Base-by-base conservation (phyloP, 2,113 vertebrate genomes). In the Entelurus aequoreus region DNA sequence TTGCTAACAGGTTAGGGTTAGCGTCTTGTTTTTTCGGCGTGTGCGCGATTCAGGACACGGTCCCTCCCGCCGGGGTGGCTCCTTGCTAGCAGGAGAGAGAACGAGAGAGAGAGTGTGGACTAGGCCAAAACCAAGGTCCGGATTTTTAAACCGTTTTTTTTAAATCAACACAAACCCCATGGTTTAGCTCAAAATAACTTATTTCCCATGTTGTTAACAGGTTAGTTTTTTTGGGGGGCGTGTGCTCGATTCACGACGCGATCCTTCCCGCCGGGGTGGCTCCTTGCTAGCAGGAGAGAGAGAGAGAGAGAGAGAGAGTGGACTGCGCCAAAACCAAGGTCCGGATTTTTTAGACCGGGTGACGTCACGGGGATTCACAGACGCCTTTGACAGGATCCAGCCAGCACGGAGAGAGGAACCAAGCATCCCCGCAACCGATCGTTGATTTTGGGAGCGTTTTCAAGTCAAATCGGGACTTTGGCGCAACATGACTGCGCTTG, bases 271-370 rank as follows among this genome's bases (percentile, higher is more conserved):
- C 80, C 85, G 84, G 86, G 86, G 87, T 83, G n/a, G 55, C 55
- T 57, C 56, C 71, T 69, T 49, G 62, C 63, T 69, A 36, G 62
- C 67, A 42, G 49, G 35, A 52, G 58, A 21, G 72, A 66, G 62
- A n/a, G 42, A 38, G 28, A 58, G 54, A 50, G 53, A 28, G 54
- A 37, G 69, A 46, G 42, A 3, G 42, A 5, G 42, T 11, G 42
- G 73, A 88, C 89, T 90, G 90, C 90, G 87, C 88, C 88, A 90
- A 87, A 89, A 89, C 54, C 76, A 76, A 67, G 74, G 84, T 87
- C 85, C 77, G 84, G 88, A 88, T 87, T 86, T 83, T 28, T 28
- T 28, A 28, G 79, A 67, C 75, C 66, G 62, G 42, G 62, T 5
- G 85, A 90, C 90, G 88, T 90, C 90, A 91, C 67, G 71, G 74